Evolutionary conservation across 2,888 invertebrate species (phyloP).

Genomic region (Thymelicus sylvestris): DNA sequence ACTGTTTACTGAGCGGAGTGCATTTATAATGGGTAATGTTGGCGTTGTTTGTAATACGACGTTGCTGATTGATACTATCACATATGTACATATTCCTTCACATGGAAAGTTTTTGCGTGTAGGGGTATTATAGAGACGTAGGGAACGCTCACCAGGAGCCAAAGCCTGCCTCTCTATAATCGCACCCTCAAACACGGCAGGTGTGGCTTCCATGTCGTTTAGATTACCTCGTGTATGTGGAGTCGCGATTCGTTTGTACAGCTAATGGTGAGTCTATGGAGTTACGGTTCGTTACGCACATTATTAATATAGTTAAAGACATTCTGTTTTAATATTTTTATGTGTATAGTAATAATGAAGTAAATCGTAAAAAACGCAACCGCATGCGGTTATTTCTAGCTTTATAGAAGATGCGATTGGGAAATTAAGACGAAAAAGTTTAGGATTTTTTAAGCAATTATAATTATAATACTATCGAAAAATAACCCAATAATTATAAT

Average conservation of each 20-base stretch:
- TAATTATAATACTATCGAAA: conserved; percentile 26
- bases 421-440: conserved; percentile 37
- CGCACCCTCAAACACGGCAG: background rate
- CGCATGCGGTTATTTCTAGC: conserved; percentile 40
- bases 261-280: conserved; percentile 64
- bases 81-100: conserved; percentile 11
- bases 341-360: conserved; percentile 62
- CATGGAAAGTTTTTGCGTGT: conserved; percentile 8
- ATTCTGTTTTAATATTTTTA: conserved; percentile 69
- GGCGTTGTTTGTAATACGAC: conserved; percentile 1
- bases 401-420: conserved; percentile 42
- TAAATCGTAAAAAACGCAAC: conserved; percentile 57
- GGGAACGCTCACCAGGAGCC: background rate
- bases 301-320: conserved; percentile 56
- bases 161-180: background rate
- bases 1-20: background rate
- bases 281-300: conserved; percentile 73
- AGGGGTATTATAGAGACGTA: background rate
- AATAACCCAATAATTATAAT: conserved; percentile 8
- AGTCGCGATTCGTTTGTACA: conserved; percentile 60
- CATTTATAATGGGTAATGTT: background rate
- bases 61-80: background rate
- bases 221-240: conserved; percentile 29
- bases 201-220: background rate
- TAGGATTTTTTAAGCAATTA: conserved; percentile 18